Base-by-base conservation (phyloP, 2,797 vertebrate species). In the Graptemys geographica region DNA sequence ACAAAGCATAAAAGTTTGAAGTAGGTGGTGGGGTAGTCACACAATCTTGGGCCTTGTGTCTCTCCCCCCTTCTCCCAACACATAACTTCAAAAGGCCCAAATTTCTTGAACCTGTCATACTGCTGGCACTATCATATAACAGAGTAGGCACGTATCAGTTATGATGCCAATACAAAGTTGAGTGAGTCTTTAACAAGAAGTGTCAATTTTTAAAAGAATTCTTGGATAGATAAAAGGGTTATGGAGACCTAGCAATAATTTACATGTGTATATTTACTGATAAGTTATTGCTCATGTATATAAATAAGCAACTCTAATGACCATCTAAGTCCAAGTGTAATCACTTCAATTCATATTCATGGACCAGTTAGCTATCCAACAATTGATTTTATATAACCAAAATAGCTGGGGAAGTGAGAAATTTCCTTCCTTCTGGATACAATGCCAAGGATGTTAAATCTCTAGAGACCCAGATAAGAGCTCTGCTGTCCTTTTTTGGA, bases 371-470 rank as follows among this genome's bases (percentile, higher is more conserved):
- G 57, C 93, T 96, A 90, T 49, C 92, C 90, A 87, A 79, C 95
- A 95, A 93, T 92, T 97, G 97, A 96, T 98, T 97, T 65, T 97
- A 96, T 97, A 83, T 94, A 95, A 97, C 97, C 95, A 96, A 97
- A 97, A 98, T 98, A 97, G 94, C 94, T 94, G 27, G 97, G 98
- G 98, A 98, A 98, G 97, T 97, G 96, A 97, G 97, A 93, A 95
- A 96, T 95, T 98, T 98, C 98, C 97, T 98, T 98, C 98, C 98
- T 98, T 96, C 87, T 90, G 96, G 94, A 96, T 93, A 96, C 97
- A 97, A 97, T 96, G 94, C 93, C 95, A 95, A 95, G 96, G 96
- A 96, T 97, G 94, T 96, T 96, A 96, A 95, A 94, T 95, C 97
- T 94, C 96, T 55, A 62, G 94, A 94, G 97, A 95, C 95, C 90